A percentile compares a stretch with the other conserved stretches of the same genome.
Conservation (phyloP, 1,140 invertebrate genomes). For the Drosophila sturtevanti region DNA sequence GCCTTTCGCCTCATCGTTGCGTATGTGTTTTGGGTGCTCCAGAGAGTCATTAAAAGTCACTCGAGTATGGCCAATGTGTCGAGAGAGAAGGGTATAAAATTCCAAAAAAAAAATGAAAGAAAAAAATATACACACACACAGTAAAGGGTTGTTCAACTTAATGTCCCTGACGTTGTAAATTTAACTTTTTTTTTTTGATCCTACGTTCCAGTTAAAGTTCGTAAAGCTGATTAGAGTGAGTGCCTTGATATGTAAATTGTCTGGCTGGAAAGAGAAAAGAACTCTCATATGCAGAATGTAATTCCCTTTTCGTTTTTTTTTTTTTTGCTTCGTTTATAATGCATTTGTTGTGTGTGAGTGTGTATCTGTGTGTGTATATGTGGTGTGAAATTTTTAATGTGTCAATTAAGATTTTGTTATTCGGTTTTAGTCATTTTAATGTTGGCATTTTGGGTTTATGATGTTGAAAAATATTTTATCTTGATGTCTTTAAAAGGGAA, state of each 20-base stretch:
- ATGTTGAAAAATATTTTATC: background rate
- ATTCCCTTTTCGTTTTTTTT: constrained; percentile 1
- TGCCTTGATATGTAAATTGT: constrained; percentile 37
- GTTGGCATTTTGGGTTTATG: background rate
- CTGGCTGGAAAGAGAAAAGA: background rate
- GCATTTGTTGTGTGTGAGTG: background rate
- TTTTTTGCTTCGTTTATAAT: background rate
- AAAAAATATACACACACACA: constrained; percentile 43
- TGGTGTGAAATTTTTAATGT: constrained; percentile 46
- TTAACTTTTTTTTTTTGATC: constrained; percentile 3
- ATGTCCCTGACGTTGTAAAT: constrained; percentile 17
- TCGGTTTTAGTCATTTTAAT: constrained; percentile 23
- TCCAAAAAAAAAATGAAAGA: constrained; percentile 38
- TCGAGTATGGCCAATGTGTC: constrained; percentile 47
- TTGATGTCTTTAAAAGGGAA: background rate
- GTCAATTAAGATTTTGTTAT: constrained; percentile 35
- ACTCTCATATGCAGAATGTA: constrained; percentile 6
- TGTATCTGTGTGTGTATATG: constrained; percentile 24
- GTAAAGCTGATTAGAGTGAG: constrained; percentile 68
- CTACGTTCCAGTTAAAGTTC: constrained; percentile 49
- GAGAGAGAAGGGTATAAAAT: constrained; percentile 25
- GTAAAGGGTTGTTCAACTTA: constrained; percentile 69
- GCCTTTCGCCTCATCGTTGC: constrained; percentile 30
- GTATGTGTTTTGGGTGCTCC: constrained; percentile 64
- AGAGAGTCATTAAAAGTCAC: constrained; percentile 73